Base-by-base conservation (phyloP, 2,888 invertebrate species). In the Cephonodes hylas region DNA sequence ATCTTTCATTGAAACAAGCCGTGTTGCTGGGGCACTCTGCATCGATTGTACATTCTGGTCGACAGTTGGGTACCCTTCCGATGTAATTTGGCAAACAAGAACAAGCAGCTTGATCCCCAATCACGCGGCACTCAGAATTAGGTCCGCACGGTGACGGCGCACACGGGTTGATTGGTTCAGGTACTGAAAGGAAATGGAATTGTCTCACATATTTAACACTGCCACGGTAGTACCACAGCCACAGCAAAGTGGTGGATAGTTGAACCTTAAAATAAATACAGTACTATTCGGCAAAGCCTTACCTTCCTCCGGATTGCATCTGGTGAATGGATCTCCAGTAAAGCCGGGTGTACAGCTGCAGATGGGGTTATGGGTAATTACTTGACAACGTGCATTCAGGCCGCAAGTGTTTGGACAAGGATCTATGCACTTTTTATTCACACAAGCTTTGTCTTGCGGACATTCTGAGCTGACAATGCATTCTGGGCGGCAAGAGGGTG, bases 381-480 rank as follows among this genome's bases (percentile, higher is more conserved):
- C 96, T 87, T 96, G 95, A 78, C 97, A 97, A 67, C 96, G 94
- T 34, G 97, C 96, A 77, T 97, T 96, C 57, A 95, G 85, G 46
- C 97, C 97, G 77, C 97, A 97, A 13, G 96, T 95, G 67, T 96
- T 96, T 20, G 95, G 95, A 78, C 97, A 97, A 8, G 97, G 97
- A 83, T 97, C 96, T 64, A 94, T 87, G 76, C 97, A 97, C 86
- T 96, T 96, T 75, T 95, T 96, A 72, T 95, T 95, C 59, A 96
- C 94, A 80, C 97, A 97, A 13, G 96, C 96, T 80, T 94, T 95
- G 79, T 96, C 94, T 87, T 96, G 96, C 2, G 96, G 92, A 77
- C 97, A 97, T 82, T 97, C 97, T 0, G 96, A 95, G 80, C 97
- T 97, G 64, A 96, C 95, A 72, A 96, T 95, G 81, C 97, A 97